A percentile compares a stretch with the other conserved stretches of the same genome.
These are phyloP conservation scores for Megathymus violae DNA, from an alignment of 1,140 invertebrate genomes.

Conservation along the genomic window DNA sequence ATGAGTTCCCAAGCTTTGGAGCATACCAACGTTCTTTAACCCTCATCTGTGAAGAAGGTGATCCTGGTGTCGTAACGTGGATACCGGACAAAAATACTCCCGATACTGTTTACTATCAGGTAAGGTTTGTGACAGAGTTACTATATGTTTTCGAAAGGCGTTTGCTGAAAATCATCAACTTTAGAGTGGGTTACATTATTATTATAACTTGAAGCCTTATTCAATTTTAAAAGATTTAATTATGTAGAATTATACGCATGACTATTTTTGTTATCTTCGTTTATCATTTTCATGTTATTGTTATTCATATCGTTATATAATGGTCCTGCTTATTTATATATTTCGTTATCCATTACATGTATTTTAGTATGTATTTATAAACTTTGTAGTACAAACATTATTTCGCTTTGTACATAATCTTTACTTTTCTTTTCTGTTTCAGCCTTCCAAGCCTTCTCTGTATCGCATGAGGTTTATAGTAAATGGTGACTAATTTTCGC, in stretches of 20 bases:
- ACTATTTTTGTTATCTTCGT: neutral
- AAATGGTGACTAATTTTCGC: slow-evolving; percentile 50
- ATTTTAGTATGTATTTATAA: slow-evolving; percentile 27
- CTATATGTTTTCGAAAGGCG: neutral
- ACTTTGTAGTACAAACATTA: slow-evolving; percentile 26
- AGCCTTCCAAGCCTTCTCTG: slow-evolving; percentile 77
- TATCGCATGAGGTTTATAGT: slow-evolving; percentile 69
- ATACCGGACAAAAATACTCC: slow-evolving; percentile 94
- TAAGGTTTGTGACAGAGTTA: slow-evolving; percentile 54
- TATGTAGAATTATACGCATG: neutral
- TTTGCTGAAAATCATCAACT: neutral
- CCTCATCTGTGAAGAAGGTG: slow-evolving; percentile 92
- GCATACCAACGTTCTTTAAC: slow-evolving; percentile 94
- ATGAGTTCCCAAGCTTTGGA: slow-evolving; percentile 93
- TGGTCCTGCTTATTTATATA: slow-evolving; percentile 7
- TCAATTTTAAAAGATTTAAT: no score
- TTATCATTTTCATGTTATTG: slow-evolving; percentile 5
- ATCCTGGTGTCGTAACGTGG: slow-evolving; percentile 94
- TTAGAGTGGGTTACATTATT: neutral
- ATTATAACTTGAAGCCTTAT: no score
- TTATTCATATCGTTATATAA: neutral
- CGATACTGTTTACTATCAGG: slow-evolving; percentile 96
- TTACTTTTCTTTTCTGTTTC: slow-evolving; percentile 78
- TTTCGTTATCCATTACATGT: neutral
- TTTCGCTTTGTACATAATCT: slow-evolving; percentile 68